phyloP scores from a whole-genome alignment of 2,113 vertebrate genomes.

The Cebidichthys violaceus region DNA sequence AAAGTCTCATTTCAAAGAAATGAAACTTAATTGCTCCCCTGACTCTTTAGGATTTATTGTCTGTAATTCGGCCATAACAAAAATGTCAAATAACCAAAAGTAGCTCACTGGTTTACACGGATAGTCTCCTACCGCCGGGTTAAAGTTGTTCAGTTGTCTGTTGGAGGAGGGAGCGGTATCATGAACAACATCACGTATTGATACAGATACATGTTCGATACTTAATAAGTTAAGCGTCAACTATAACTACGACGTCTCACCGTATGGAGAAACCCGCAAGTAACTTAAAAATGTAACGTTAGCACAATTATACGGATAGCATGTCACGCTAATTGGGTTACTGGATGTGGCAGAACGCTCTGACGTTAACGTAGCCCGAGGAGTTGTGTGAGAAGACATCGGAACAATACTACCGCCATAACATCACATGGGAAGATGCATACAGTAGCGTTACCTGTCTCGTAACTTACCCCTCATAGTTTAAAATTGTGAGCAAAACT shows the following conservation, averaged over 20 bases:
- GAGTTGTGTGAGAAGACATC: neutral
- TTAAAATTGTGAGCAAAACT: neutral
- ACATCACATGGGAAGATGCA: neutral
- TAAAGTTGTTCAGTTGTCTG: neutral
- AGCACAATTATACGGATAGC: neutral
- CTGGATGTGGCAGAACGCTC: neutral
- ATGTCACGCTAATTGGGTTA: too few relatives aligned
- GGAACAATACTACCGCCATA: neutral
- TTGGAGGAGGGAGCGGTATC: too few relatives aligned
- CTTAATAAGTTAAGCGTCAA: too few relatives aligned
- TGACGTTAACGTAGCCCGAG: neutral
- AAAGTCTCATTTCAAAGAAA: neutral
- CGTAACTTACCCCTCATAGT: conserved; percentile 47
- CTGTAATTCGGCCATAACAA: neutral
- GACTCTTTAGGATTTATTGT: neutral
- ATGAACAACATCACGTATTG: neutral
- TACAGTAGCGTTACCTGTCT: neutral
- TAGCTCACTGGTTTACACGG: neutral
- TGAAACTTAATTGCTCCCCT: neutral
- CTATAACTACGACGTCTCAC: neutral
- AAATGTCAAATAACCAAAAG: neutral
- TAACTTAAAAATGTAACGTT: neutral
- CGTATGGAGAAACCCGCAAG: neutral
- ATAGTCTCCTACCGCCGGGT: too few relatives aligned
- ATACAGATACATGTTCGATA: neutral